Conservation (phyloP, 2,888 invertebrate genomes). For the Bruchidius siliquastri region DNA sequence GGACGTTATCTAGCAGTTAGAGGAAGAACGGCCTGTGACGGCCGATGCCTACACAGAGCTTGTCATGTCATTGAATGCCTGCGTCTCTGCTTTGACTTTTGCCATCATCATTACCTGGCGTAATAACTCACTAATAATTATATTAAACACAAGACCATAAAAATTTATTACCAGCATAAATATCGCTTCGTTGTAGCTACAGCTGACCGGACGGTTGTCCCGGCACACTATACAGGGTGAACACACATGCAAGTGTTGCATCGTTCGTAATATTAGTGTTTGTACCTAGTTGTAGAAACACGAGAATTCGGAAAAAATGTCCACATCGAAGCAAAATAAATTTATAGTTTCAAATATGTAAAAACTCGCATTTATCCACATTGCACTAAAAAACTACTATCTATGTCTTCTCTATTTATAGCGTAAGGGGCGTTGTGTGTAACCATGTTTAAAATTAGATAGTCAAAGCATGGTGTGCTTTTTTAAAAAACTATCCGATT, state of each 20-base stretch:
- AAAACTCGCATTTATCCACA: too few relatives aligned
- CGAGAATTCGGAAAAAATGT: too few relatives aligned
- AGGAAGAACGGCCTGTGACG: background rate
- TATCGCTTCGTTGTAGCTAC: slow-evolving; percentile 6
- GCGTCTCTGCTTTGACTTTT: background rate
- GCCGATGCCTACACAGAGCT: background rate
- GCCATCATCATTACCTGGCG: background rate
- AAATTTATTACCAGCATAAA: slow-evolving; percentile 13
- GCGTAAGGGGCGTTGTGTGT: too few relatives aligned
- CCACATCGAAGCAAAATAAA: too few relatives aligned
- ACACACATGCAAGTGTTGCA: background rate
- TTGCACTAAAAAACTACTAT: too few relatives aligned
- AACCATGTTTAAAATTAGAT: too few relatives aligned
- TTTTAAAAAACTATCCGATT: too few relatives aligned
- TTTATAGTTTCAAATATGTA: too few relatives aligned
- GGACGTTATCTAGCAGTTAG: background rate
- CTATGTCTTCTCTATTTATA: too few relatives aligned
- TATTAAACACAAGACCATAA: slow-evolving; percentile 14
- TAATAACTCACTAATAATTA: slow-evolving; percentile 14
- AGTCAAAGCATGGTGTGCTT: too few relatives aligned
- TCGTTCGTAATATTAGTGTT: too few relatives aligned
- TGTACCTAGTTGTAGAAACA: too few relatives aligned
- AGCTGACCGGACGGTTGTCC: background rate
- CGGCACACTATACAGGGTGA: background rate
- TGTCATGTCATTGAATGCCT: background rate